These are phyloP conservation scores for Heterotis niloticus DNA, from an alignment of 2,113 vertebrate species.

Conservation along the genomic window DNA sequence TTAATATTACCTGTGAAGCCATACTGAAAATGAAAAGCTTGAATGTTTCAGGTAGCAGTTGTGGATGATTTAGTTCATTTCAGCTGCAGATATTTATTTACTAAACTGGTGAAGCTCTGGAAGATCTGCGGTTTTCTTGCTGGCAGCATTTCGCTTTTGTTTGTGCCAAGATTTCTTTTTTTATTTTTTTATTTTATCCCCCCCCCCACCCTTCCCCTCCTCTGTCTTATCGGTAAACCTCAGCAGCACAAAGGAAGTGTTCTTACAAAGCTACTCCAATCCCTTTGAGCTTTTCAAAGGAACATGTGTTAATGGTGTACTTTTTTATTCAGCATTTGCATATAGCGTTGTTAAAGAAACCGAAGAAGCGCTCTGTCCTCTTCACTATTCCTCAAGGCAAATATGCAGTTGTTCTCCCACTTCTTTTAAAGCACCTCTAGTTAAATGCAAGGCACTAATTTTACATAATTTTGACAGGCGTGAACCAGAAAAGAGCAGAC, in stretches of 20 bases:
- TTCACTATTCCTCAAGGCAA: neutral
- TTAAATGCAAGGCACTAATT: conserved; percentile 5
- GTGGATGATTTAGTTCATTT: conserved; percentile 58
- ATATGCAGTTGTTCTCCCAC: conserved; percentile 3
- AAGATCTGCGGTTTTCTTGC: conserved; percentile 47
- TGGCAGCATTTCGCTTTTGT: conserved; percentile 46
- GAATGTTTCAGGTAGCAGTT: conserved; percentile 55
- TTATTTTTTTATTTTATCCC: too few relatives aligned
- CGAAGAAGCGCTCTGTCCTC: conserved; percentile 33
- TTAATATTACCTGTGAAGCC: conserved; percentile 33
- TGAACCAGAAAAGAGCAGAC: neutral
- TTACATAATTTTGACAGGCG: neutral
- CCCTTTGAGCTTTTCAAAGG: conserved; percentile 44
- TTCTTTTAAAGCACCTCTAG: neutral
- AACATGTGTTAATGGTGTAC: conserved; percentile 50
- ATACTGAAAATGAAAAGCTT: conserved; percentile 41
- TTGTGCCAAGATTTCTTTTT: conserved; percentile 46
- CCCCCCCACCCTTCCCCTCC: conserved; percentile 31
- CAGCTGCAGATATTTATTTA: conserved; percentile 57
- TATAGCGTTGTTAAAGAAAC: conserved; percentile 48
- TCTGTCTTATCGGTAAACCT: conserved; percentile 37
- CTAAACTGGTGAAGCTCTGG: conserved; percentile 49
- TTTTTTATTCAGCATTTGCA: conserved; percentile 51
- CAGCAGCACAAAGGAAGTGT: conserved; percentile 36
- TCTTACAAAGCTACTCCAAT: conserved; percentile 32